Evolutionary conservation across 1,140 invertebrate genomes (phyloP).

Genomic region (Panulirus ornatus): DNA sequence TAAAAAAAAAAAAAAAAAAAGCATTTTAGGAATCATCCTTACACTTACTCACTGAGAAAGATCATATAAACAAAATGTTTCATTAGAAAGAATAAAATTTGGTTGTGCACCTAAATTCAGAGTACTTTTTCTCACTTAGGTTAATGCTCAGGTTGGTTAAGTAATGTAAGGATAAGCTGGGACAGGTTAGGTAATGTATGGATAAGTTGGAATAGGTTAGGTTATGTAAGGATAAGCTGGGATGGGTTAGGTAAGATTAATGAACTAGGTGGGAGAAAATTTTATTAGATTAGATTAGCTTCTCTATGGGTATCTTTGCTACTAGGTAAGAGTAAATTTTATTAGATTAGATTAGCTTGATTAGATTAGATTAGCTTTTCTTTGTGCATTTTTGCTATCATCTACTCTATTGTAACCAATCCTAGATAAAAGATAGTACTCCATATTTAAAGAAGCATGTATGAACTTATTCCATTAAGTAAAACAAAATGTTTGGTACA

Average conservation of each 20-base stretch:
- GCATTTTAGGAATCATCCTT: too few species aligned
- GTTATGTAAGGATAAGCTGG: background rate
- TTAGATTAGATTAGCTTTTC: background rate
- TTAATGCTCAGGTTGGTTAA: background rate
- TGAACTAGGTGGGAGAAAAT: background rate
- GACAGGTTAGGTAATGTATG: background rate
- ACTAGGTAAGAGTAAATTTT: background rate
- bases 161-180: background rate
- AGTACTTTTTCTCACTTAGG: background rate
- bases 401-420: too few species aligned
- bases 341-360: background rate
- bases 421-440: too few species aligned
- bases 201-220: background rate
- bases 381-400: background rate
- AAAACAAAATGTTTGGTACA: too few species aligned
- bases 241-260: background rate
- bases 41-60: too few species aligned
- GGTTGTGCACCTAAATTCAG: too few species aligned
- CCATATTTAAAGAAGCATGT: too few species aligned
- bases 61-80: too few species aligned
- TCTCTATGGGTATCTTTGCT: background rate
- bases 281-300: conserved; percentile 1
- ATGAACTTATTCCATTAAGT: too few species aligned
- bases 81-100: too few species aligned
- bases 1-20: too few species aligned